These are phyloP conservation scores for Ophion ventricosus DNA, from an alignment of 2,888 invertebrate species.

Conservation along the genomic window DNA sequence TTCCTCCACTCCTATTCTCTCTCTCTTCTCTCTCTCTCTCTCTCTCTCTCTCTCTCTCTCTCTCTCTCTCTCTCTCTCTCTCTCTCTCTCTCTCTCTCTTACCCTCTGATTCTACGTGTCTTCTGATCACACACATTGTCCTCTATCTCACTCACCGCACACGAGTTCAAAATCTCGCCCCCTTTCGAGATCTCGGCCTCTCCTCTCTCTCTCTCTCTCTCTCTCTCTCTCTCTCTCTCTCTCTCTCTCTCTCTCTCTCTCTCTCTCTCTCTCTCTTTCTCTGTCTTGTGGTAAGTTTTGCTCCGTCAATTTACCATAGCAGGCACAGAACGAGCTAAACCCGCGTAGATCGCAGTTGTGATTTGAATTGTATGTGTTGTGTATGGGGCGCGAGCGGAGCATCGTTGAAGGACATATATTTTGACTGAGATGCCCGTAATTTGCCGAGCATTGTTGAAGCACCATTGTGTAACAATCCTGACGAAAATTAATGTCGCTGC, in stretches of 20 bases:
- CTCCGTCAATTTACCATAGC: conserved; percentile 38
- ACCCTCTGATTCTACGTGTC: conserved; percentile 7
- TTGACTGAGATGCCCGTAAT: conserved; percentile 81
- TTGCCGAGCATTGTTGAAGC: conserved; percentile 78
- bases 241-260: conserved; percentile 41
- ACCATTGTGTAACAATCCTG: conserved; percentile 73
- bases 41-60: background rate
- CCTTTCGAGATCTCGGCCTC: conserved; percentile 15
- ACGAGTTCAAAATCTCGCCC: conserved; percentile 41
- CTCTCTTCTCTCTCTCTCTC: background rate
- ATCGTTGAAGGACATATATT: conserved; percentile 74
- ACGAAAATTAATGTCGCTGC: conserved; percentile 59
- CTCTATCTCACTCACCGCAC: conserved; percentile 28
- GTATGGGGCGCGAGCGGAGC: conserved; percentile 62
- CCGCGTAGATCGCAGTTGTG: conserved; percentile 70
- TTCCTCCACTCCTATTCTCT: conserved; percentile 40
- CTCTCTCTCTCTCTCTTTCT: conserved; percentile 46
- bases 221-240: conserved; percentile 22
- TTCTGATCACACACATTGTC: background rate
- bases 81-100: background rate
- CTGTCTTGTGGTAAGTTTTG: conserved; percentile 39
- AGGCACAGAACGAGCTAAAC: conserved; percentile 42
- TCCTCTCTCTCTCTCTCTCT: no score
- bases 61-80: background rate
- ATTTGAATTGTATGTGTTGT: conserved; percentile 62